These are phyloP conservation scores for Hymenopus coronatus DNA, from an alignment of 2,888 invertebrate genomes.

Conservation along the genomic window DNA sequence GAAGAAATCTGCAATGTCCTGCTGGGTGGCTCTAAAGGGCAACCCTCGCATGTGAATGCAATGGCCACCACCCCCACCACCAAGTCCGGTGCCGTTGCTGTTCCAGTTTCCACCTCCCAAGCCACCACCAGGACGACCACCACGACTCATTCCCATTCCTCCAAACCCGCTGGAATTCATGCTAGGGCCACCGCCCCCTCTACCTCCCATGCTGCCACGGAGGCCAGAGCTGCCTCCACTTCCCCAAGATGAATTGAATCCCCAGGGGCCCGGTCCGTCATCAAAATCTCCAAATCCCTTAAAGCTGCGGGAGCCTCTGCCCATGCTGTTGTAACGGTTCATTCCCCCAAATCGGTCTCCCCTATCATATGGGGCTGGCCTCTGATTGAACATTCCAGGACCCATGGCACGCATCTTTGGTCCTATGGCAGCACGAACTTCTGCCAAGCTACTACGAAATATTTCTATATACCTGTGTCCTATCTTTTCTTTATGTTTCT, in stretches of 20 bases:
- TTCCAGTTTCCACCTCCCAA: conserved; percentile 39
- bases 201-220: conserved; percentile 36
- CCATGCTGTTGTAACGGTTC: conserved; percentile 45
- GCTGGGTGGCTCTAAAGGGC: conserved; percentile 80
- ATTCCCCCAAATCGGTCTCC: conserved; percentile 57
- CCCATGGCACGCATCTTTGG: conserved; percentile 42
- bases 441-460: conserved; percentile 87
- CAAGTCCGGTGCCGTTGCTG: conserved; percentile 40
- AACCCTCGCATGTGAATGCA: conserved; percentile 78
- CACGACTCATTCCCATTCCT: conserved; percentile 26
- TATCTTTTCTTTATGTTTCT: conserved; percentile 99
- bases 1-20: conserved; percentile 88
- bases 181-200: conserved; percentile 35
- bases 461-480: conserved; percentile 99
- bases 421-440: conserved; percentile 71
- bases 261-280: conserved; percentile 37
- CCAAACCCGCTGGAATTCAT: conserved; percentile 28
- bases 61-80: conserved; percentile 48
- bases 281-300: conserved; percentile 44
- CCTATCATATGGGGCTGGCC: conserved; percentile 62
- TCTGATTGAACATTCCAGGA: conserved; percentile 46
- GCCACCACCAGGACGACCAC: conserved; percentile 43
- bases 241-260: conserved; percentile 38
- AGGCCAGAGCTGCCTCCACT: conserved; percentile 42
- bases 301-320: conserved; percentile 36